These are phyloP conservation scores for Zosterops borbonicus DNA, from an alignment of 2,113 vertebrate genomes.

Conservation along the genomic window DNA sequence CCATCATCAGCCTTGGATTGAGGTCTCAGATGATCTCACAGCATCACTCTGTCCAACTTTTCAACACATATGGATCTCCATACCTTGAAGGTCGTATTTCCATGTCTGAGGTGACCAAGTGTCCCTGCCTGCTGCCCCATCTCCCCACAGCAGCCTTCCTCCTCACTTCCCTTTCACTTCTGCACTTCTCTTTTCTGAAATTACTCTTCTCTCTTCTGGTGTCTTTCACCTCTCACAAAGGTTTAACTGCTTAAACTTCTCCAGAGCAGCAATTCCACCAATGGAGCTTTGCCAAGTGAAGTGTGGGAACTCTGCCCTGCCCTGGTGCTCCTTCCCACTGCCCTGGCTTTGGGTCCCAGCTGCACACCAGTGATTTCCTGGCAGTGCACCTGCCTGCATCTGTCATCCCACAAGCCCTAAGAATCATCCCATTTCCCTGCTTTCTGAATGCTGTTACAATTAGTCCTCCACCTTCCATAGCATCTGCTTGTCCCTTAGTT, in stretches of 20 bases:
- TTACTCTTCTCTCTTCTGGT: not conserved
- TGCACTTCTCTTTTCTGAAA: accelerated
- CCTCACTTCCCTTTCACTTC: not conserved
- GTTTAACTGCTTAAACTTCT: not conserved
- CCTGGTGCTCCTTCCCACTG: not conserved
- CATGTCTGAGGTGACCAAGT: not conserved
- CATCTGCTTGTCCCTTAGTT: conserved; percentile 22
- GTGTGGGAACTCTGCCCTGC: not conserved
- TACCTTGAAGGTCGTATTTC: not conserved
- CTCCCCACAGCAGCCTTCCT: not conserved
- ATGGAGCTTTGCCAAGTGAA: not conserved
- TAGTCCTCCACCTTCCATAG: not conserved
- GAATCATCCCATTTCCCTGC: conserved; percentile 26
- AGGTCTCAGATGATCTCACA: not conserved
- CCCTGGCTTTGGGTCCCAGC: not conserved
- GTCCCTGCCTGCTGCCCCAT: not conserved
- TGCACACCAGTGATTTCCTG: conserved; percentile 17
- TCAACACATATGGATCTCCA: not conserved
- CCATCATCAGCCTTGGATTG: not conserved
- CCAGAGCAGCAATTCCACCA: not conserved
- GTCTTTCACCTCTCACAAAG: not conserved
- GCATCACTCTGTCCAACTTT: not conserved
- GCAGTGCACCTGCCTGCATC: conserved; percentile 32
- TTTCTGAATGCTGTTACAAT: conserved; percentile 21
- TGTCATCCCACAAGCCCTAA: not conserved